These are phyloP conservation scores for Argopecten irradians DNA, from an alignment of 1,140 invertebrate species.

Conservation along the genomic window DNA sequence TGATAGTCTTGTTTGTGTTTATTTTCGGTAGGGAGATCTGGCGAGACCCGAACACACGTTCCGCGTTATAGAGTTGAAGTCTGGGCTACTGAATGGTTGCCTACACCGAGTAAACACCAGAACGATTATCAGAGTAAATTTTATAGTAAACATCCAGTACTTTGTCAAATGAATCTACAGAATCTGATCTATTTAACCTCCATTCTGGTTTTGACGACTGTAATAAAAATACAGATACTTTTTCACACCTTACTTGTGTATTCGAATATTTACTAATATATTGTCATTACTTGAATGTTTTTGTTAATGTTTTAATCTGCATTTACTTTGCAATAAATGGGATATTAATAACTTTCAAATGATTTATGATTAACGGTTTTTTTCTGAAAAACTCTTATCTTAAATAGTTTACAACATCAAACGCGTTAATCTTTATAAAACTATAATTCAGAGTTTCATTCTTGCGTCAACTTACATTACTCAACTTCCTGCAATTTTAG, in stretches of 20 bases:
- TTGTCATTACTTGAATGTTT: background rate
- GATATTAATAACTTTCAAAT: too few relatives aligned
- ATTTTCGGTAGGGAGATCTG: background rate
- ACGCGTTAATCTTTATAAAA: too few relatives aligned
- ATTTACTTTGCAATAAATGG: background rate
- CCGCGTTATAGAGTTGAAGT: background rate
- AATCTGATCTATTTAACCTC: background rate
- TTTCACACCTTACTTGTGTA: too few relatives aligned
- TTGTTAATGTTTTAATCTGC: background rate
- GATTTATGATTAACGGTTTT: too few relatives aligned
- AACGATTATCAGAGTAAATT: too few relatives aligned
- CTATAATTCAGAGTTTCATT: background rate
- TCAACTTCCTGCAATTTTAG: background rate
- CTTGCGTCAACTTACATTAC: background rate
- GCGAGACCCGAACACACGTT: background rate
- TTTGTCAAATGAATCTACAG: background rate
- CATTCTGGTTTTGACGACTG: background rate
- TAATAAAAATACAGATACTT: too few relatives aligned
- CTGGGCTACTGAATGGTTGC: background rate
- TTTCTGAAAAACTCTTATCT: too few relatives aligned
- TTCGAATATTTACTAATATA: too few relatives aligned
- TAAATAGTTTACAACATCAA: too few relatives aligned
- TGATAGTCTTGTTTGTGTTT: constrained; percentile 23
- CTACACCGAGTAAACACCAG: background rate
- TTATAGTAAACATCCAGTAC: background rate